Evolutionary conservation across 2,113 vertebrate species (phyloP).

Genomic region (Oncorhynchus masou): DNA sequence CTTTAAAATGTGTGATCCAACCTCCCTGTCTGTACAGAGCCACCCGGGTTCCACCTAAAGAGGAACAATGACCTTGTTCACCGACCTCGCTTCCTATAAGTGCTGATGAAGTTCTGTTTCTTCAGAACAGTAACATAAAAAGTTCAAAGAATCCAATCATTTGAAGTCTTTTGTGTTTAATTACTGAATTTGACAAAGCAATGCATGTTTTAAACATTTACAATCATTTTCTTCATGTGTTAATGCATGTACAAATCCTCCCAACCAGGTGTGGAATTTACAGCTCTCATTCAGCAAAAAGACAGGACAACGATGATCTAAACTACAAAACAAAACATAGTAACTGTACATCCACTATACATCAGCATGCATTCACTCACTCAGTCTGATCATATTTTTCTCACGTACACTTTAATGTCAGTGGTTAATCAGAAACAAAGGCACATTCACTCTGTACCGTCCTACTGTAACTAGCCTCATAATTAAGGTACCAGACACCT

Average conservation of each 20-base stretch:
- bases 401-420: slow-evolving; percentile 68
- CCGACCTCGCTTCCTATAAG: too few relatives aligned
- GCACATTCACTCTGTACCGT: slow-evolving; percentile 79
- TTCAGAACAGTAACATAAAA: background rate
- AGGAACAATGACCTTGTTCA: too few relatives aligned
- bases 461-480: slow-evolving; percentile 75
- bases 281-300: slow-evolving; percentile 41
- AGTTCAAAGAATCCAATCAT: background rate
- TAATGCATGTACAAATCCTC: slow-evolving; percentile 67
- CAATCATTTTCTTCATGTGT: slow-evolving; percentile 72
- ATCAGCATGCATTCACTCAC: slow-evolving; percentile 58
- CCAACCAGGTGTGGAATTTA: slow-evolving; percentile 33
- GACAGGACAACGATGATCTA: slow-evolving; percentile 57
- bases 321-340: slow-evolving; percentile 51
- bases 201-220: slow-evolving; percentile 59
- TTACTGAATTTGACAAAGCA: slow-evolving; percentile 59
- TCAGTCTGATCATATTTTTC: slow-evolving; percentile 48
- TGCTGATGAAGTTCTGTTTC: too few relatives aligned
- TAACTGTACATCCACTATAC: slow-evolving; percentile 67
- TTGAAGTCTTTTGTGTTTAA: slow-evolving; percentile 37
- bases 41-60: too few relatives aligned
- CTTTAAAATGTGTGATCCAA: background rate
- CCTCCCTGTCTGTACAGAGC: background rate
- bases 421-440: slow-evolving; percentile 84
- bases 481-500: slow-evolving; percentile 83